Percentiles rank a stretch among this genome's conserved stretches.
Evolutionary conservation across 2,888 invertebrate genomes (phyloP).

Genomic region (Mycalesis mineus): DNA sequence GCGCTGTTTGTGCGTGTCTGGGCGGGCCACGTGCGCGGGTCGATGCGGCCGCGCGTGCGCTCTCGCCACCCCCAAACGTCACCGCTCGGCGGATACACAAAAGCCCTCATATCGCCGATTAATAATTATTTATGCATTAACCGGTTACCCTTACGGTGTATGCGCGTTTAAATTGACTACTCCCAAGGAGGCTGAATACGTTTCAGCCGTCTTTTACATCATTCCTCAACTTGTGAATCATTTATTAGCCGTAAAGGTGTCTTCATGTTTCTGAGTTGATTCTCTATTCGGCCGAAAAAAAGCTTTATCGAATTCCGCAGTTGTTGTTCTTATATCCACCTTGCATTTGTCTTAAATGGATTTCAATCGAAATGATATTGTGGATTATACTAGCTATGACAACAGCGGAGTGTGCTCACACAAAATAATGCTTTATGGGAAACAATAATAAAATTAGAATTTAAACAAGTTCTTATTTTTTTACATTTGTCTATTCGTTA

Average conservation of each 20-base stretch:
- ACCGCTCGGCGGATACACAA: slow-evolving; percentile 29
- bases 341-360: too few species aligned
- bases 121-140: slow-evolving; percentile 22
- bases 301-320: too few species aligned
- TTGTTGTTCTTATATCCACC: too few species aligned
- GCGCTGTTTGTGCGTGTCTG: slow-evolving; percentile 35
- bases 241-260: neutral
- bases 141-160: slow-evolving; percentile 3
- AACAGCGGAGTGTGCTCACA: too few species aligned
- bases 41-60: slow-evolving; percentile 65
- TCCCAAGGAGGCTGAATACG: neutral
- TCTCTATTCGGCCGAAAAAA: too few species aligned
- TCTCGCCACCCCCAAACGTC: slow-evolving; percentile 44
- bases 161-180: neutral
- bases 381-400: too few species aligned
- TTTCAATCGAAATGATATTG: too few species aligned
- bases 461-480: too few species aligned
- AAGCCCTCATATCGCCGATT: slow-evolving; percentile 21
- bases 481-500: too few species aligned
- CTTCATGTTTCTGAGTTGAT: too few species aligned
- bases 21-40: slow-evolving; percentile 46
- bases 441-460: too few species aligned
- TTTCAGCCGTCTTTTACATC: neutral
- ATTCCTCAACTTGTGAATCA: neutral
- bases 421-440: too few species aligned